phyloP scores from a whole-genome alignment of 1,140 invertebrate genomes.

The Caenorhabditis tropicalis region DNA sequence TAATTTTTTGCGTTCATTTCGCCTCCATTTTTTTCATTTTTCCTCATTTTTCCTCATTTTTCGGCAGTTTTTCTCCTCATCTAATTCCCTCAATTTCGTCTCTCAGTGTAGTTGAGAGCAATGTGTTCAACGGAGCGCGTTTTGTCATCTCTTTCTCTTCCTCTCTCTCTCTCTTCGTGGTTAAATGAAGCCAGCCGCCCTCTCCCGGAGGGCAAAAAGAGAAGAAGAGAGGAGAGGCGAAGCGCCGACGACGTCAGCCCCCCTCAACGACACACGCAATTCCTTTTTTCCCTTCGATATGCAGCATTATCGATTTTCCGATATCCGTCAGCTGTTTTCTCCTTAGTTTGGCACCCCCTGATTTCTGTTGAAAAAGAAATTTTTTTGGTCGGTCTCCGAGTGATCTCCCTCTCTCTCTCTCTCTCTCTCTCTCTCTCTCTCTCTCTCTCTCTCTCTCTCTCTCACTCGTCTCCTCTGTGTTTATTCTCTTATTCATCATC shows the following conservation, averaged over 20 bases:
- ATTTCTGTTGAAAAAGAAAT: not conserved
- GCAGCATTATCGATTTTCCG: slow-evolving; percentile 14
- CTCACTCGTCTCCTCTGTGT: too few species aligned
- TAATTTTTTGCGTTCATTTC: too few species aligned
- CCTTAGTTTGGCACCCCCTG: not conserved
- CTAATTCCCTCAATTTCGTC: not conserved
- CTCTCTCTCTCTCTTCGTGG: too few species aligned
- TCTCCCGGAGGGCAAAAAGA: not conserved
- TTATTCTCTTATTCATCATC: not conserved
- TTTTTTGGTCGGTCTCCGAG: not conserved
- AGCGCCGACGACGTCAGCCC: not conserved
- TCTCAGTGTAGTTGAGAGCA: not conserved
- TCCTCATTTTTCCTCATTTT: not conserved
- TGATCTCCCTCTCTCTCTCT: too few species aligned
- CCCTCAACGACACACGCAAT: too few species aligned
- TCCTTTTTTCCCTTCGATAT: not conserved
- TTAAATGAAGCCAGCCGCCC: not conserved
- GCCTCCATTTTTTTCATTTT: not conserved
- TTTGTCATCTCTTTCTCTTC: not conserved
- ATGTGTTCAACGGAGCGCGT: not conserved
- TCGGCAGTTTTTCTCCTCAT: not conserved
- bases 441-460: too few species aligned
- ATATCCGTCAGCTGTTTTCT: not conserved
- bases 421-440: too few species aligned
- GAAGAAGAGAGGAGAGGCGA: not conserved